These are phyloP conservation scores for Hyposoter didymator DNA, from an alignment of 2,888 invertebrate genomes.

Conservation along the genomic window DNA sequence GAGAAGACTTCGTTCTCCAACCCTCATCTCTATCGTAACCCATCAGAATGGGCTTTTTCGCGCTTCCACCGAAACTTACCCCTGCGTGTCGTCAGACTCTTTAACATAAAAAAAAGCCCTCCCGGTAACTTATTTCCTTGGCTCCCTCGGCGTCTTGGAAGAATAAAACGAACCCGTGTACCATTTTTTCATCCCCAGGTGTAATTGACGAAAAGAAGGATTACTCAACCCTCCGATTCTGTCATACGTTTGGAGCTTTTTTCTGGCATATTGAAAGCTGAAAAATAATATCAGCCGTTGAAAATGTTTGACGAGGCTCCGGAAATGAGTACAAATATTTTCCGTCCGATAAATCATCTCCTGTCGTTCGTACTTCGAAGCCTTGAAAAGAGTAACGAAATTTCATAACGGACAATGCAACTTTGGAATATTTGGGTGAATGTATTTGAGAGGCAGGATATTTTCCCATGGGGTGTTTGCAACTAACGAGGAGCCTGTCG, in stretches of 20 bases:
- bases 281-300: neutral
- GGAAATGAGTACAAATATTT: constrained; percentile 7
- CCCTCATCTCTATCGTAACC: constrained; percentile 42
- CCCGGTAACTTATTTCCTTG: neutral
- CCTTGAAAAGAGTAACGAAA: constrained; percentile 15
- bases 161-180: neutral
- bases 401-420: constrained; percentile 30
- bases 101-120: constrained; percentile 45
- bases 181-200: neutral
- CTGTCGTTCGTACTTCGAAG: neutral
- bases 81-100: constrained; percentile 25
- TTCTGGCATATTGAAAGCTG: constrained; percentile 1
- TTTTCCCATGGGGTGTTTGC: constrained; percentile 29
- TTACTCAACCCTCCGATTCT: constrained; percentile 2
- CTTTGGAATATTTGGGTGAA: constrained; percentile 13
- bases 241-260: neutral
- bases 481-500: constrained; percentile 43
- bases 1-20: constrained; percentile 7
- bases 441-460: constrained; percentile 12
- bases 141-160: constrained; percentile 7
- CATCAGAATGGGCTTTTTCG: constrained; percentile 35
- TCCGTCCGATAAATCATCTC: constrained; percentile 40
- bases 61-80: constrained; percentile 36
- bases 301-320: neutral
- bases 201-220: constrained; percentile 1